Conservation (phyloP, 2,113 vertebrate species). For the Sialia sialis region DNA sequence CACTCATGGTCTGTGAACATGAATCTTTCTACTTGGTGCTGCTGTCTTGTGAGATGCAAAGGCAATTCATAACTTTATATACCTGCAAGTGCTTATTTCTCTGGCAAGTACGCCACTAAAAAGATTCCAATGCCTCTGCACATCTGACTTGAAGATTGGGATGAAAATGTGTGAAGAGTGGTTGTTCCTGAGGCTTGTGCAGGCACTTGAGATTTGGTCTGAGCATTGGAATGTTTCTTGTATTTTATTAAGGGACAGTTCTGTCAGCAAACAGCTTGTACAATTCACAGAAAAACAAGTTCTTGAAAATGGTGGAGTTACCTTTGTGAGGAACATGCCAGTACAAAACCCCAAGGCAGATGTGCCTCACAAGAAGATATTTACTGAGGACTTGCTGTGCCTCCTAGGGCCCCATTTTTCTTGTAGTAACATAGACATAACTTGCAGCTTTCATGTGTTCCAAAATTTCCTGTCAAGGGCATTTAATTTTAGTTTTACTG, state of each 20-base stretch:
- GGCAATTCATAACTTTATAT: neutral
- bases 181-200: neutral
- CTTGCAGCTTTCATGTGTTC: neutral
- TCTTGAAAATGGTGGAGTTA: neutral
- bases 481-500: neutral
- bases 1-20: neutral
- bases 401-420: neutral
- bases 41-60: neutral
- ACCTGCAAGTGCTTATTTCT: neutral
- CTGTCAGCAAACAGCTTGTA: neutral
- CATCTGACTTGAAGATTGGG: neutral
- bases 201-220: neutral
- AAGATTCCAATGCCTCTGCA: neutral
- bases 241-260: neutral
- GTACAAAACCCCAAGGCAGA: neutral
- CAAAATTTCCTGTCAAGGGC: neutral
- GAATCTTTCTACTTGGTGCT: neutral
- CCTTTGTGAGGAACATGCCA: neutral
- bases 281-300: neutral
- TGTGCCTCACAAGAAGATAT: neutral
- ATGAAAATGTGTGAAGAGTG: neutral
- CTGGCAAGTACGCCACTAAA: neutral
- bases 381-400: neutral
- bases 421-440: neutral
- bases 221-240: neutral